Percentiles rank a stretch among this genome's conserved stretches.
Conservation (phyloP, 2,797 vertebrate species). For the Enteromius fasciolatus region DNA sequence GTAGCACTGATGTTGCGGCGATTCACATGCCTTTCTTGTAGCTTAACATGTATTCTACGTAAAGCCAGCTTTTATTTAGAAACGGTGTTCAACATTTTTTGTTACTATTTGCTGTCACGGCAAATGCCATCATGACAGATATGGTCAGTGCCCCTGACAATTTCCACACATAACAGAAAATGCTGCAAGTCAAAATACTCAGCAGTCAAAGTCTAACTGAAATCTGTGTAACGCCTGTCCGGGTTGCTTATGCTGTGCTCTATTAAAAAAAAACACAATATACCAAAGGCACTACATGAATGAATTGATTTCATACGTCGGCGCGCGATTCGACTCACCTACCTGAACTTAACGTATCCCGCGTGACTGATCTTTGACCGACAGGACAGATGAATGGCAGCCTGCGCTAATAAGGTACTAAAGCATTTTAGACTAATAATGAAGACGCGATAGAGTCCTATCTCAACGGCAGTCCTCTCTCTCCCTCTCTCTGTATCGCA, state of each 20-base stretch:
- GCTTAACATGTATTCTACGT: background rate
- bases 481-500: slow-evolving; percentile 53
- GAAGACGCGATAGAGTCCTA: slow-evolving; percentile 76
- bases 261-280: slow-evolving; percentile 15
- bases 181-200: background rate
- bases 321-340: slow-evolving; percentile 54
- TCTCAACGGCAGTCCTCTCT: slow-evolving; percentile 68
- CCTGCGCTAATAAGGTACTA: slow-evolving; percentile 70
- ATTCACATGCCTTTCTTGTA: slow-evolving; percentile 61
- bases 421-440: slow-evolving; percentile 78
- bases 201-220: slow-evolving; percentile 5
- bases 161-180: background rate
- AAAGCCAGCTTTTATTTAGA: slow-evolving; percentile 17
- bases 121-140: background rate
- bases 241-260: background rate
- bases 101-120: background rate
- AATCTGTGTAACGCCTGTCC: background rate
- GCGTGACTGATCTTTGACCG: slow-evolving; percentile 68
- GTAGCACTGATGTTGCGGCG: slow-evolving; percentile 69
- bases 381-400: slow-evolving; percentile 66
- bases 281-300: slow-evolving; percentile 7
- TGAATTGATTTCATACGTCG: slow-evolving; percentile 32
- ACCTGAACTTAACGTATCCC: slow-evolving; percentile 73
- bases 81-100: background rate
- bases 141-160: background rate